phyloP scores from a whole-genome alignment of 2,113 vertebrate species.

The Tinamus guttatus region DNA sequence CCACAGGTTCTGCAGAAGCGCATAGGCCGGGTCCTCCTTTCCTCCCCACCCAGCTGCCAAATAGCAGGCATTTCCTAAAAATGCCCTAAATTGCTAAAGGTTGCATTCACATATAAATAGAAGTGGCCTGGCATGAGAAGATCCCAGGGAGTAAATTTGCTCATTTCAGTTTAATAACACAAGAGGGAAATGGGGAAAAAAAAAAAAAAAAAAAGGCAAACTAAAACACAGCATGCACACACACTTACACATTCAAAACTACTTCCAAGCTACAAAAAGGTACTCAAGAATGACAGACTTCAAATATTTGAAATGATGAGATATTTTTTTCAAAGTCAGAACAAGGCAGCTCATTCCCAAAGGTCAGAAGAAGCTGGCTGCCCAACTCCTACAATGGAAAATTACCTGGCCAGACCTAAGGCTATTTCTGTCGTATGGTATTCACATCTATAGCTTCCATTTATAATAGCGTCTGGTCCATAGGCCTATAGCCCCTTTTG shows the following conservation, averaged over 20 bases:
- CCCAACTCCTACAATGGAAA: not conserved
- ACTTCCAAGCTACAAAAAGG: not conserved
- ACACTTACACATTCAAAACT: not conserved
- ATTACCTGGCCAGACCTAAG: not conserved
- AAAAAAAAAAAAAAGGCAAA: not conserved
- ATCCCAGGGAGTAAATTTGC: not conserved
- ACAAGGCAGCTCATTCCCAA: not conserved
- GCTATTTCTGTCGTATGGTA: not conserved
- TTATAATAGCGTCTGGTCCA: not conserved
- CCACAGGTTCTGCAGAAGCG: not conserved
- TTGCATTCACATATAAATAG: slow-evolving; percentile 47
- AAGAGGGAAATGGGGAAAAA: not conserved
- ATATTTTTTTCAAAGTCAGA: not conserved
- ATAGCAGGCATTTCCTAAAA: slow-evolving; percentile 62
- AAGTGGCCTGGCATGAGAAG: slow-evolving; percentile 24
- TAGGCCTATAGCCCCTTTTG: not conserved
- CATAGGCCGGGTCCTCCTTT: slow-evolving; percentile 29
- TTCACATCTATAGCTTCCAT: not conserved
- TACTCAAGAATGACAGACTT: not conserved
- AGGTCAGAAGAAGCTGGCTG: not conserved
- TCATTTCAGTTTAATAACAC: not conserved
- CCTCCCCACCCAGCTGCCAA: slow-evolving; percentile 49
- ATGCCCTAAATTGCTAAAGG: slow-evolving; percentile 48
- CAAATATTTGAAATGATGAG: not conserved
- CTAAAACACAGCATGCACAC: not conserved